These are phyloP conservation scores for Gila orcuttii DNA, from an alignment of 2,113 vertebrate species.

Conservation along the genomic window DNA sequence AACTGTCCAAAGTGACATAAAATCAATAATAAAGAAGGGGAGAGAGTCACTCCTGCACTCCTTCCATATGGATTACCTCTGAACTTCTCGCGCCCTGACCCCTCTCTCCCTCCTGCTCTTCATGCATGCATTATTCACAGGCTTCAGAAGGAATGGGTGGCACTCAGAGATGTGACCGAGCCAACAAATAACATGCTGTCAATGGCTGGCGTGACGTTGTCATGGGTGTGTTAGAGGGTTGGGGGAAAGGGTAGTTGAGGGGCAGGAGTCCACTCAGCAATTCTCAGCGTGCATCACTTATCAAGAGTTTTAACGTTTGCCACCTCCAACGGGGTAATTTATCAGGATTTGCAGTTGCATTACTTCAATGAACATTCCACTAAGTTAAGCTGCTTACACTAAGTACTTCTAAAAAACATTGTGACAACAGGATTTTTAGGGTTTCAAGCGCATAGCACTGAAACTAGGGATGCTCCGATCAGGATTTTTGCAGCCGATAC, in stretches of 20 bases:
- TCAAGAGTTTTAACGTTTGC: constrained; percentile 48
- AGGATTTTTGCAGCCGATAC: no score
- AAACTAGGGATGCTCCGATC: no score
- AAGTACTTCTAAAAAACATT: background rate
- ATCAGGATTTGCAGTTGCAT: background rate
- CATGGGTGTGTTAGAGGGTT: constrained; percentile 70
- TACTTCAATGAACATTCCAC: background rate
- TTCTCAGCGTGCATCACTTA: constrained; percentile 17
- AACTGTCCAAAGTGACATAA: constrained; percentile 66
- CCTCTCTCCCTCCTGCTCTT: constrained; percentile 23
- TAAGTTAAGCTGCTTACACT: background rate
- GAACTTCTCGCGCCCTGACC: background rate
- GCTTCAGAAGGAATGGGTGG: constrained; percentile 55
- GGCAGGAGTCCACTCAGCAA: constrained; percentile 19
- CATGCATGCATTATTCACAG: constrained; percentile 72
- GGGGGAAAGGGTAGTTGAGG: constrained; percentile 60
- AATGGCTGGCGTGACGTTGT: constrained; percentile 63
- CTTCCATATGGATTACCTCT: constrained; percentile 44
- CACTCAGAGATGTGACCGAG: constrained; percentile 69
- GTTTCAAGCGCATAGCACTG: no score
- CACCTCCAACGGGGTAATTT: background rate
- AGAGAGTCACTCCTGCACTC: constrained; percentile 49
- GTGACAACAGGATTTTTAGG: no score
- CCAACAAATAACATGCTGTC: constrained; percentile 69
- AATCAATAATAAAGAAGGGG: constrained; percentile 71